Percentiles rank a stretch among this genome's conserved stretches.
Conservation (phyloP, 1,140 invertebrate species). For the Zaprionus capensis region DNA sequence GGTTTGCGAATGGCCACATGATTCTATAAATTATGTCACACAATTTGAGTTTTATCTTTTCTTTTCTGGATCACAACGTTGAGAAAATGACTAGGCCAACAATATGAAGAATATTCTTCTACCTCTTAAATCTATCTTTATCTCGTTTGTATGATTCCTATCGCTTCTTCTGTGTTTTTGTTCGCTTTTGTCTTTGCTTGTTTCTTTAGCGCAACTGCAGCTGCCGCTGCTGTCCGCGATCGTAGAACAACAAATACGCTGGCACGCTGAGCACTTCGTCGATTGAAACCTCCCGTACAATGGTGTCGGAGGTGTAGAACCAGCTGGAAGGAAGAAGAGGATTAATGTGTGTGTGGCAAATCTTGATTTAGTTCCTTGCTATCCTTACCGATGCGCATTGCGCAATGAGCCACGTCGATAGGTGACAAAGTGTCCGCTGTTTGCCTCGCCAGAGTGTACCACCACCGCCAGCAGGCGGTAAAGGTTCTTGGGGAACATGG, state of each 20-base stretch:
- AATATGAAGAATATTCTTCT: neutral
- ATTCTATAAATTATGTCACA: constrained; percentile 20
- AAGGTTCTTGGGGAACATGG: constrained; percentile 84
- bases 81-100: constrained; percentile 46
- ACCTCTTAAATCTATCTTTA: neutral
- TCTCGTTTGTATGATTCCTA: constrained; percentile 1
- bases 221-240: constrained; percentile 84
- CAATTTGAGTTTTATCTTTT: constrained; percentile 7
- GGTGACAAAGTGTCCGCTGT: constrained; percentile 96
- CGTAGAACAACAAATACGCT: constrained; percentile 89
- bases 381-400: constrained; percentile 85
- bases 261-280: constrained; percentile 88
- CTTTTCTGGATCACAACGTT: constrained; percentile 20
- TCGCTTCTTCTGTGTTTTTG: constrained; percentile 4
- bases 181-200: neutral
- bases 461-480: constrained; percentile 93
- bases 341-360: neutral
- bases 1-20: constrained; percentile 42
- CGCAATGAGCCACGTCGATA: constrained; percentile 90
- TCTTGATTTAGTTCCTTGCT: neutral
- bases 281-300: constrained; percentile 88
- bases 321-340: constrained; percentile 84
- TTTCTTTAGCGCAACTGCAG: constrained; percentile 52
- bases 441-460: constrained; percentile 94
- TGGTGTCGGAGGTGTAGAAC: constrained; percentile 89